phyloP scores from a whole-genome alignment of 2,888 invertebrate species.

The Tetheella fluctuosa region DNA sequence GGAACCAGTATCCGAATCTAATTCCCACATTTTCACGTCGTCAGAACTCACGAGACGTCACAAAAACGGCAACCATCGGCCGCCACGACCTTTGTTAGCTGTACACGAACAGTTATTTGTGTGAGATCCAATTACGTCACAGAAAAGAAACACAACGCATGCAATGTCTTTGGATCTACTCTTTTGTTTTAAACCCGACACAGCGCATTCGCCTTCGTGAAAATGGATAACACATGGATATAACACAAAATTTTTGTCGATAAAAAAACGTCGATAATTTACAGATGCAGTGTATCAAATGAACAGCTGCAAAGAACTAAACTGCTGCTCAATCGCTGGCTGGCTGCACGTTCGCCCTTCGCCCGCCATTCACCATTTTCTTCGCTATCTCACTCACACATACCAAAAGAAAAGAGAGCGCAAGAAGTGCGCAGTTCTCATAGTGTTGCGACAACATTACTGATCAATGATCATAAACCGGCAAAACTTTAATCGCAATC shows the following conservation, averaged over 20 bases:
- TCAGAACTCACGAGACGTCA: conserved; percentile 54
- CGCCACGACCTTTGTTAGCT: conserved; percentile 62
- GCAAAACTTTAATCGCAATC: too few species aligned
- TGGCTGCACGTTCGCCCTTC: neutral
- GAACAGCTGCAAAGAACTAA: conserved; percentile 45
- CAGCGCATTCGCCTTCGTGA: conserved; percentile 14
- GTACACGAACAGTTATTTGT: conserved; percentile 59
- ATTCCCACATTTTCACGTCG: conserved; percentile 75
- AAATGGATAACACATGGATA: conserved; percentile 14
- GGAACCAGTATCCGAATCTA: conserved; percentile 74
- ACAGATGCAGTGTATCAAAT: conserved; percentile 34
- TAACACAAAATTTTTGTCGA: conserved; percentile 34
- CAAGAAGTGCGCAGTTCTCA: neutral
- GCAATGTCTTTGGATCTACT: conserved; percentile 5
- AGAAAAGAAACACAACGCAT: conserved; percentile 45
- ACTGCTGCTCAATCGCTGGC: neutral
- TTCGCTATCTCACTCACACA: neutral
- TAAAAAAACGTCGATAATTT: conserved; percentile 27
- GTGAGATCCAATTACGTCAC: conserved; percentile 78
- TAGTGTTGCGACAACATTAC: neutral
- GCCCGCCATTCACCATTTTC: conserved; percentile 8
- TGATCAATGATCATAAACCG: too few species aligned
- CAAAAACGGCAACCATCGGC: conserved; percentile 60
- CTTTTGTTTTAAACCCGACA: conserved; percentile 20
- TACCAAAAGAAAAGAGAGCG: too few species aligned